Evolutionary conservation across 2,797 vertebrate species (phyloP).

Genomic region (Phalanger gymnotis): DNA sequence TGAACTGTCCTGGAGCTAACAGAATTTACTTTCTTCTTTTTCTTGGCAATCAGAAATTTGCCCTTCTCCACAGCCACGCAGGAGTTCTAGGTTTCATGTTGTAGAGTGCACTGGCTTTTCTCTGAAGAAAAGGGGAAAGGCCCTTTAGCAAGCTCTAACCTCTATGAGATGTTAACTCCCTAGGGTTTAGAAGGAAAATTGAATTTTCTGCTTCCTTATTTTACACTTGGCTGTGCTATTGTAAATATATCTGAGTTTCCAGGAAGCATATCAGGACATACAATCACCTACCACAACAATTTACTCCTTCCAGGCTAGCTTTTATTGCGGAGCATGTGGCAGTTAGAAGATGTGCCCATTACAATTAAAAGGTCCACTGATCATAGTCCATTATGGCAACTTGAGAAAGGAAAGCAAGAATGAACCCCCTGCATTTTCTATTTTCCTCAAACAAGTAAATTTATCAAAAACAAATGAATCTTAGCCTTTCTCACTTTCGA

Average conservation of each 20-base stretch:
- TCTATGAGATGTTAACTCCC: neutral
- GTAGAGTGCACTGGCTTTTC: neutral
- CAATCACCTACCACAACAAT: slow-evolving; percentile 42
- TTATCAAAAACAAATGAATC: slow-evolving; percentile 70
- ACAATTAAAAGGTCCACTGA: slow-evolving; percentile 59
- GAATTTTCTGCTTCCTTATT: neutral
- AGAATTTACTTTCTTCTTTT: neutral
- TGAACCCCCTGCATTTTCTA: neutral
- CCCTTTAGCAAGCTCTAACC: neutral
- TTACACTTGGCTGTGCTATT: neutral
- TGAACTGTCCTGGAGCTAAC: neutral
- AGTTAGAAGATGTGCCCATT: slow-evolving; percentile 12
- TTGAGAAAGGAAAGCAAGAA: neutral
- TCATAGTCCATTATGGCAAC: slow-evolving; percentile 52
- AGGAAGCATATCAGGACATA: neutral
- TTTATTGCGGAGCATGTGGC: slow-evolving; percentile 17
- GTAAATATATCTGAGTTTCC: slow-evolving; percentile 38
- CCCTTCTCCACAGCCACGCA: neutral
- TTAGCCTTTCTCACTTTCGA: slow-evolving; percentile 71
- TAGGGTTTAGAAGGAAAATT: neutral
- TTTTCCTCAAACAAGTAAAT: slow-evolving; percentile 56
- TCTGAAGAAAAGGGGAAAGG: neutral
- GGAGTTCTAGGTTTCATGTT: neutral
- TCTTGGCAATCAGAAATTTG: neutral
- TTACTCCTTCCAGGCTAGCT: slow-evolving; percentile 38